phyloP scores from a whole-genome alignment of 2,797 vertebrate species.

The Threskiornis aethiopicus region DNA sequence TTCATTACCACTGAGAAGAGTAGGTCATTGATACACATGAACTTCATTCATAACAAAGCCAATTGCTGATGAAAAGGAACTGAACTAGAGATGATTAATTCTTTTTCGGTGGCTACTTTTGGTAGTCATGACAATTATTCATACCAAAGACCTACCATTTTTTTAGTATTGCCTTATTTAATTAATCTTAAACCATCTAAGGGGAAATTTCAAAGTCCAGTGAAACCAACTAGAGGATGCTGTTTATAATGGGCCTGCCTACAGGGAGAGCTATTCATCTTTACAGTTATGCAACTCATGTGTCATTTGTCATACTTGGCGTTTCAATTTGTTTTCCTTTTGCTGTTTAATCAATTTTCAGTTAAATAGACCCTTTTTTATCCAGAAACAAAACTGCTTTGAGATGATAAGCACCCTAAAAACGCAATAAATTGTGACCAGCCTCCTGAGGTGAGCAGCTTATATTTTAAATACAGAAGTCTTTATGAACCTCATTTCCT shows the following conservation, averaged over 20 bases:
- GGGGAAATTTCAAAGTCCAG: neutral
- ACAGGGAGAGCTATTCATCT: neutral
- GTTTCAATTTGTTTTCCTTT: slow-evolving; percentile 15
- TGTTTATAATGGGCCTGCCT: slow-evolving; percentile 5
- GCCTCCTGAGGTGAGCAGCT: neutral
- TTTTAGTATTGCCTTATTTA: slow-evolving; percentile 5
- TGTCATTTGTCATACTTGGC: slow-evolving; percentile 14
- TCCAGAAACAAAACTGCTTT: neutral
- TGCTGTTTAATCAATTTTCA: slow-evolving; percentile 20
- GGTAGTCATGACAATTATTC: neutral
- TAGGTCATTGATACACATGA: neutral
- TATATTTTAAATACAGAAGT: neutral
- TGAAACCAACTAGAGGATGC: neutral
- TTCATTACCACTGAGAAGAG: slow-evolving; percentile 5
- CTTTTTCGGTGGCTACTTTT: neutral
- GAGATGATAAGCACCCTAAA: neutral
- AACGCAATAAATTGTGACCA: neutral
- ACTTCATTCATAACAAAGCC: slow-evolving; percentile 28
- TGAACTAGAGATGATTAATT: slow-evolving; percentile 5
- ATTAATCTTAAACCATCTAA: slow-evolving; percentile 9
- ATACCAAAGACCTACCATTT: neutral
- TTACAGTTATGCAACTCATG: neutral
- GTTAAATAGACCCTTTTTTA: neutral
- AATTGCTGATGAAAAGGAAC: slow-evolving; percentile 6
- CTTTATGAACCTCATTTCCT: neutral